Percentiles rank a stretch among this genome's conserved stretches.
Conservation (phyloP, 2,888 invertebrate genomes). For the Tenthredo mesomela region DNA sequence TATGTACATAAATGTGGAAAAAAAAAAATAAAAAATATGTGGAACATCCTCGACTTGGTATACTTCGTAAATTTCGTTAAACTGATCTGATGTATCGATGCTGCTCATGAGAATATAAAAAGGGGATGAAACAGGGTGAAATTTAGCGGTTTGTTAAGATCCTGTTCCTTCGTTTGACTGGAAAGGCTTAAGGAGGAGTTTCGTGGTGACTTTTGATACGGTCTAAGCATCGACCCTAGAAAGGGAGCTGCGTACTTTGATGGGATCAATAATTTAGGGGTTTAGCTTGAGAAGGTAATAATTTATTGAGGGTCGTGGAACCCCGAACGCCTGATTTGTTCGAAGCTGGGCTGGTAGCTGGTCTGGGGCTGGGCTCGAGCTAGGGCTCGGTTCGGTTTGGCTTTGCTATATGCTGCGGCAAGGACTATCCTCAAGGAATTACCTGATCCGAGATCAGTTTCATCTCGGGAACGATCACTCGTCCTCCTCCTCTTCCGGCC, state of each 20-base stretch:
- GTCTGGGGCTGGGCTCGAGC: no score
- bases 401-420: background rate
- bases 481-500: conserved; percentile 14
- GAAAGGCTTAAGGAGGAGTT: background rate
- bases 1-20: background rate
- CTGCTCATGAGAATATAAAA: background rate
- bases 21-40: no score
- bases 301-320: conserved; percentile 29
- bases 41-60: no score
- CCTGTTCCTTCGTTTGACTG: background rate
- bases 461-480: conserved; percentile 21
- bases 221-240: background rate
- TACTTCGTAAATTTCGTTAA: no score
- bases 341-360: background rate
- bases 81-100: no score
- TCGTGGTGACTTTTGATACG: conserved; percentile 15
- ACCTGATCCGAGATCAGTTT: conserved; percentile 22
- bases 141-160: background rate
- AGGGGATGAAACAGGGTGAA: background rate
- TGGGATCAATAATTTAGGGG: conserved; percentile 37
- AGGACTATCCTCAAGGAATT: conserved; percentile 18
- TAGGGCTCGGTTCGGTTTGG: background rate
- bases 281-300: conserved; percentile 33
- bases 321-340: conserved; percentile 21
- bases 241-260: background rate